phyloP scores from a whole-genome alignment of 1,140 invertebrate species.

The Phymastichus coffea region DNA sequence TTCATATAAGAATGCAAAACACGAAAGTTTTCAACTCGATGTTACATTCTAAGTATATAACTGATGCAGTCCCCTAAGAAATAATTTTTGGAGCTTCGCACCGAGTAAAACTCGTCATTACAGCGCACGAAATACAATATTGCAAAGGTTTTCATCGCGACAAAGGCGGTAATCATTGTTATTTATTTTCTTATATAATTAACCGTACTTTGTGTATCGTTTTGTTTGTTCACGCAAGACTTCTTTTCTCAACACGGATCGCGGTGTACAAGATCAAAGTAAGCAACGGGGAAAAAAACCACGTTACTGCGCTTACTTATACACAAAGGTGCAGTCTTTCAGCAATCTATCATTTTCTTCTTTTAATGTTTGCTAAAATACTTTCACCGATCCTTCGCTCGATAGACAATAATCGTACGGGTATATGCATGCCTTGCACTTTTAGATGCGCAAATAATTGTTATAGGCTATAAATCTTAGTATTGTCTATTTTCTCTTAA shows the following conservation, averaged over 20 bases:
- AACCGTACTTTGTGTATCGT: too few relatives aligned
- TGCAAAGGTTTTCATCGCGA: conserved; percentile 3
- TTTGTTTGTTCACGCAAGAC: neutral
- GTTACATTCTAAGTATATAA: conserved; percentile 11
- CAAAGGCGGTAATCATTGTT: neutral
- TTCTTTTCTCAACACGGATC: neutral
- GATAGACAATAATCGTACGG: conserved; percentile 11
- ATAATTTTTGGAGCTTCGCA: conserved; percentile 16
- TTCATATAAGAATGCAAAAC: conserved; percentile 6
- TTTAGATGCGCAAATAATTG: neutral
- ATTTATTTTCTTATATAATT: conserved; percentile 4
- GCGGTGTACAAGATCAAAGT: conserved; percentile 20
- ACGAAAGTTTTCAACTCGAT: conserved; percentile 3
- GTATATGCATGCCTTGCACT: neutral
- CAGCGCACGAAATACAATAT: conserved; percentile 6
- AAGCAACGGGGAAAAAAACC: conserved; percentile 1
- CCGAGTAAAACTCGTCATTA: conserved; percentile 10
- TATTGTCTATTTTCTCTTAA: conserved; percentile 14
- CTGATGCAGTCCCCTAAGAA: conserved; percentile 1
- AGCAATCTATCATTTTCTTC: neutral
- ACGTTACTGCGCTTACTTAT: neutral
- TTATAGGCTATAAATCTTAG: conserved; percentile 11
- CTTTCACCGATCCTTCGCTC: neutral
- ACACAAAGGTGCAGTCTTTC: conserved; percentile 14
- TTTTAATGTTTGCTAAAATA: conserved; percentile 1